Percentiles rank a stretch among this genome's conserved stretches.
Conservation (phyloP, 2,113 vertebrate genomes). For the Pithys albifrons region DNA sequence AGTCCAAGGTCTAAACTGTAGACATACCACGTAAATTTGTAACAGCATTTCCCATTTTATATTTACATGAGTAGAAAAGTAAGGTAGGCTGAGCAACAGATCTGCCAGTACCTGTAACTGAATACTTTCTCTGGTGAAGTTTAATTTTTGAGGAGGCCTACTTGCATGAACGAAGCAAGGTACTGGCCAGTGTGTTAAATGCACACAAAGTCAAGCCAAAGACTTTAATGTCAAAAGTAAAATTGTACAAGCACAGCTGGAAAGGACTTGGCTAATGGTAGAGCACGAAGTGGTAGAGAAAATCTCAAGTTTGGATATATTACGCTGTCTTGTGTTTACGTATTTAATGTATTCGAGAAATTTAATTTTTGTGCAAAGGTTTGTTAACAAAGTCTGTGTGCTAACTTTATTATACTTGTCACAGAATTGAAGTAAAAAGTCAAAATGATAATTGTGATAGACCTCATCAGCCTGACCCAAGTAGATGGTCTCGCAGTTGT, state of each 20-base stretch:
- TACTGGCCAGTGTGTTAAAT: background rate
- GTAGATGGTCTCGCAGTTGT: background rate
- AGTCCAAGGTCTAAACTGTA: background rate
- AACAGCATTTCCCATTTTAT: fast-evolving
- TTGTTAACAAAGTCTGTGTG: background rate
- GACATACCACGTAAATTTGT: background rate
- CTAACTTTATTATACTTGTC: background rate
- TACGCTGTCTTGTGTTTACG: background rate
- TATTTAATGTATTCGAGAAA: background rate
- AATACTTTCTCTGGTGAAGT: background rate
- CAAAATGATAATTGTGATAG: background rate
- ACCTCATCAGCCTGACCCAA: background rate
- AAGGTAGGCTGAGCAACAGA: background rate
- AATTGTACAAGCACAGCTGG: background rate
- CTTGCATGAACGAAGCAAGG: background rate
- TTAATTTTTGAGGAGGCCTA: background rate
- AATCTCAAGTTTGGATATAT: background rate
- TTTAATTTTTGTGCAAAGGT: background rate
- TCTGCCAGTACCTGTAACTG: background rate
- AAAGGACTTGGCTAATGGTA: background rate
- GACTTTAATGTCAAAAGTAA: background rate
- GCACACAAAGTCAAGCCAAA: background rate
- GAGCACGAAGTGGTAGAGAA: background rate
- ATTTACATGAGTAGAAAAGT: background rate
- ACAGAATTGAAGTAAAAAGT: background rate